These are phyloP conservation scores for Drosophila arizonae DNA, from an alignment of 1,140 invertebrate species.

Conservation along the genomic window DNA sequence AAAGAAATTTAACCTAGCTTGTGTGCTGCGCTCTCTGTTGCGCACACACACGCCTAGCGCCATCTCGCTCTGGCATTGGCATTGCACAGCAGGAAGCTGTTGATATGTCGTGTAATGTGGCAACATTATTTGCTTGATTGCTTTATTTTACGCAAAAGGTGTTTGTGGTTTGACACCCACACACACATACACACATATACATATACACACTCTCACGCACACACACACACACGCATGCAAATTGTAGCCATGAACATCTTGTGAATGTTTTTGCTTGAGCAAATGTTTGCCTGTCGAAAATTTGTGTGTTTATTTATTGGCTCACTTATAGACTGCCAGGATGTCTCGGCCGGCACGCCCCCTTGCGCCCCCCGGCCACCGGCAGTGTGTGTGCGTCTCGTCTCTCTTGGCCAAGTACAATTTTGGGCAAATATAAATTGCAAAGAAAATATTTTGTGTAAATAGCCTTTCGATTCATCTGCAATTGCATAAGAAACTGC, in stretches of 20 bases:
- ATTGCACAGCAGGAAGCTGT: slow-evolving; percentile 68
- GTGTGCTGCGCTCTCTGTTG: slow-evolving; percentile 2
- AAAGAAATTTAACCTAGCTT: slow-evolving; percentile 60
- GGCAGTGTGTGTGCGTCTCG: slow-evolving; percentile 56
- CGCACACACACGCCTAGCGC: not conserved
- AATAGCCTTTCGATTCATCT: slow-evolving; percentile 59
- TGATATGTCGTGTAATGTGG: slow-evolving; percentile 78
- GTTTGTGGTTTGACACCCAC: slow-evolving; percentile 76
- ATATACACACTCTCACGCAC: slow-evolving; percentile 30
- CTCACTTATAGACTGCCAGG: slow-evolving; percentile 60
- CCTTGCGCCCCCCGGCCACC: not conserved
- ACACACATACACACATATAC: slow-evolving; percentile 35
- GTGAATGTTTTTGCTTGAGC: slow-evolving; percentile 71
- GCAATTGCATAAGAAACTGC: slow-evolving; percentile 72
- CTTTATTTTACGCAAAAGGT: slow-evolving; percentile 82
- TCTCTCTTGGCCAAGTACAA: slow-evolving; percentile 34
- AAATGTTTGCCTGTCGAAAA: slow-evolving; percentile 79
- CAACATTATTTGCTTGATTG: slow-evolving; percentile 82
- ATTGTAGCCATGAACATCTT: slow-evolving; percentile 47
- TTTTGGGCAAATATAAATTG: slow-evolving; percentile 57
- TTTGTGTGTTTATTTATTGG: slow-evolving; percentile 79
- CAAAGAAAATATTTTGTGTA: slow-evolving; percentile 78
- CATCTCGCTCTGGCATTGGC: slow-evolving; percentile 9
- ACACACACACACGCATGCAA: slow-evolving; percentile 31
- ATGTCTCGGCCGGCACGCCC: slow-evolving; percentile 15